phyloP scores from a whole-genome alignment of 2,113 vertebrate species.

The Oreotrochilus melanogaster region DNA sequence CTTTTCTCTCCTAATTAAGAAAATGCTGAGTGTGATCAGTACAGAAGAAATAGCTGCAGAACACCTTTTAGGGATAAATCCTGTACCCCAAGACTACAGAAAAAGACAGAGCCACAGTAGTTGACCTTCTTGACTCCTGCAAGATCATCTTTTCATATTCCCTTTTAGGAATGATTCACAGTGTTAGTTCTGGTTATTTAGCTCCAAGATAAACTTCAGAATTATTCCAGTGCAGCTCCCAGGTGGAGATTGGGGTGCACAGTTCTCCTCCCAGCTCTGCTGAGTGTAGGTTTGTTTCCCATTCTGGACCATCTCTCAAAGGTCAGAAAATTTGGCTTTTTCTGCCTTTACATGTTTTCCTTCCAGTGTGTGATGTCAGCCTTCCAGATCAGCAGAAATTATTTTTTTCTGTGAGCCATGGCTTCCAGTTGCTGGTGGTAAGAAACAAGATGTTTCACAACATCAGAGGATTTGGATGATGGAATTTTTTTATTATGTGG shows the following conservation, averaged over 20 bases:
- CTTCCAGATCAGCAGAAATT: neutral
- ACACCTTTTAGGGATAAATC: neutral
- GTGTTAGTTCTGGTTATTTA: neutral
- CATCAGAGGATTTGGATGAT: neutral
- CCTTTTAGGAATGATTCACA: neutral
- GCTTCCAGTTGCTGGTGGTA: neutral
- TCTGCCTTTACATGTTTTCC: neutral
- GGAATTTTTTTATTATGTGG: neutral
- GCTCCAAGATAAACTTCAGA: neutral
- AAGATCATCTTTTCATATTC: neutral
- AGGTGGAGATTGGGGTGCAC: neutral
- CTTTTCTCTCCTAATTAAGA: neutral
- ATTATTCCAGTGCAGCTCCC: fast-evolving
- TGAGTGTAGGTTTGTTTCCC: neutral
- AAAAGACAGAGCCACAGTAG: neutral
- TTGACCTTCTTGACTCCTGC: neutral
- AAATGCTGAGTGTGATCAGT: neutral
- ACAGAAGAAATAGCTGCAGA: neutral
- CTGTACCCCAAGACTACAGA: neutral
- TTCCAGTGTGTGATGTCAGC: neutral
- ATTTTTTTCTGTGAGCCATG: neutral
- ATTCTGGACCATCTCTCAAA: neutral
- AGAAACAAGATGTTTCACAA: neutral
- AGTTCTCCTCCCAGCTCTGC: neutral
- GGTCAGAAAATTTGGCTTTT: neutral